phyloP scores from a whole-genome alignment of 2,888 invertebrate species.

The Lochmaea capreae region DNA sequence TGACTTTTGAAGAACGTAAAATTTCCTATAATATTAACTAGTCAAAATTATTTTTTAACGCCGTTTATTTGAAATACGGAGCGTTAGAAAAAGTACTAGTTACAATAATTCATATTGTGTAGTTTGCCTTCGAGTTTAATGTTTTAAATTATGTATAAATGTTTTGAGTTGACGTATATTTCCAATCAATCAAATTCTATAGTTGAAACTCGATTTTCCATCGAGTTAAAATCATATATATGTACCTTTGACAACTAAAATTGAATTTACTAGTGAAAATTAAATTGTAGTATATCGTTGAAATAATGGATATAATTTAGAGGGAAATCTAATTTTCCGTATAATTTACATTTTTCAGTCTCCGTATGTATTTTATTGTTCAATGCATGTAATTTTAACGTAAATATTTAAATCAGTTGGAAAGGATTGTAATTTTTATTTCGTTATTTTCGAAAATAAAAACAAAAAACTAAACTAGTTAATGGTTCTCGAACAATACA shows the following conservation, averaged over 20 bases:
- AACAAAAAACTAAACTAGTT: not conserved
- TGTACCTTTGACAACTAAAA: not conserved
- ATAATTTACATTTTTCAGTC: too few relatives aligned
- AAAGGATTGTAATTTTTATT: constrained; percentile 4
- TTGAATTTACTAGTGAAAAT: not conserved
- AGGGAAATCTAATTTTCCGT: not conserved
- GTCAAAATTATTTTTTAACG: too few relatives aligned
- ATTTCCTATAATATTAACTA: too few relatives aligned
- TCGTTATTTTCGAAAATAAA: not conserved
- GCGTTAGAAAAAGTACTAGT: too few relatives aligned
- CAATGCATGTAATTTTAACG: too few relatives aligned
- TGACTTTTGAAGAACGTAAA: too few relatives aligned
- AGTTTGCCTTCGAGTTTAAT: too few relatives aligned
- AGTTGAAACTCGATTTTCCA: not conserved
- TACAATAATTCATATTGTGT: too few relatives aligned
- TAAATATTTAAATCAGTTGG: not conserved
- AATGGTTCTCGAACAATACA: constrained; percentile 8
- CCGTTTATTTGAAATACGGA: too few relatives aligned
- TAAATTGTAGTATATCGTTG: too few relatives aligned
- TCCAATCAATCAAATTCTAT: not conserved
- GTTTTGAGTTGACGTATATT: not conserved
- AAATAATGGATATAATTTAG: not conserved
- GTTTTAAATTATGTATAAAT: too few relatives aligned
- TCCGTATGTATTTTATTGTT: too few relatives aligned
- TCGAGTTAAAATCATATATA: not conserved